These are phyloP conservation scores for Enteromius unitaeniatus DNA, from an alignment of 2,797 vertebrate species.

Conservation along the genomic window DNA sequence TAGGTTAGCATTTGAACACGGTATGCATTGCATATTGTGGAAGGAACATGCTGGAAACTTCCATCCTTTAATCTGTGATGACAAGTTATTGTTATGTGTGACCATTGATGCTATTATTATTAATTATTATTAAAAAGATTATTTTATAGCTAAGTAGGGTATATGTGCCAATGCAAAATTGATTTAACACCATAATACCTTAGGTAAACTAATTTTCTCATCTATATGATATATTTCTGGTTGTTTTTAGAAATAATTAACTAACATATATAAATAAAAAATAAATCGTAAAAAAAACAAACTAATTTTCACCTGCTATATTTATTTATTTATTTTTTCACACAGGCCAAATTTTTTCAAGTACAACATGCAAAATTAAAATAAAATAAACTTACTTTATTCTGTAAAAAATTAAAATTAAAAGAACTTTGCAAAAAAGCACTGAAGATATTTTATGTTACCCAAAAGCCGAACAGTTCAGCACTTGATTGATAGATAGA, in stretches of 20 bases:
- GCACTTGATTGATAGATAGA: background rate
- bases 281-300: too few species aligned
- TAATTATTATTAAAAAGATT: background rate
- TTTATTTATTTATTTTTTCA: too few species aligned
- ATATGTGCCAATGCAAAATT: background rate
- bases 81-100: slow-evolving; percentile 2
- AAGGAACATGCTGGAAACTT: background rate
- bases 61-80: slow-evolving; percentile 9
- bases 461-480: background rate
- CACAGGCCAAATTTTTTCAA: background rate
- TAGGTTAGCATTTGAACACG: background rate
- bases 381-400: background rate
- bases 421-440: background rate
- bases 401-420: background rate
- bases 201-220: background rate
- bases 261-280: background rate
- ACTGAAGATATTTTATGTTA: background rate
- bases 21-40: background rate
- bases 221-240: background rate
- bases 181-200: background rate
- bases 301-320: background rate
- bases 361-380: background rate
- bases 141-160: background rate
- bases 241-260: background rate
- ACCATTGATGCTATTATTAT: background rate